phyloP scores from a whole-genome alignment of 1,140 invertebrate genomes.

The Drosophila punjabiensis region DNA sequence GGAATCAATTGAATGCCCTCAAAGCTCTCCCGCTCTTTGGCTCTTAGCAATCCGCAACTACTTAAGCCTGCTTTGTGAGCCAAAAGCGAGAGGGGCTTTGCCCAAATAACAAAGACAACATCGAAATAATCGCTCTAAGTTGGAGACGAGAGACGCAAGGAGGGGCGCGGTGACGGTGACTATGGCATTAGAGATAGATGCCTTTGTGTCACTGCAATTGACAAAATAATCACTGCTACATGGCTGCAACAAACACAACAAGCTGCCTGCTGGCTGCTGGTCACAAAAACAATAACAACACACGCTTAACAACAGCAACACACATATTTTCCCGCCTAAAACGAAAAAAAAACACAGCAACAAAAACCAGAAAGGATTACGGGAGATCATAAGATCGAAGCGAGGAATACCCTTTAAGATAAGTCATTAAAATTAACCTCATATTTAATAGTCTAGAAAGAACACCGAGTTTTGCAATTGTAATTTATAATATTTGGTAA shows the following conservation, averaged over 20 bases:
- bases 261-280: slow-evolving; percentile 40
- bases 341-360: slow-evolving; percentile 25
- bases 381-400: background rate
- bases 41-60: slow-evolving; percentile 64
- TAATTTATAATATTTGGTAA: background rate
- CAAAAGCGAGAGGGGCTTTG: slow-evolving; percentile 21
- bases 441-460: background rate
- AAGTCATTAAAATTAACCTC: background rate
- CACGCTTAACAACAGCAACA: slow-evolving; percentile 52
- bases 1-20: slow-evolving; percentile 64
- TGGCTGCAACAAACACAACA: slow-evolving; percentile 57
- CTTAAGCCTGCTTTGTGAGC: slow-evolving; percentile 64
- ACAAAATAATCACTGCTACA: slow-evolving; percentile 83
- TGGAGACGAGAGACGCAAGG: background rate
- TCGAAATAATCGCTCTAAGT: slow-evolving; percentile 68
- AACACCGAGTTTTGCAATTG: background rate
- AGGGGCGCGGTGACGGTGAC: slow-evolving; percentile 9
- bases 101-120: slow-evolving; percentile 64
- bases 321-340: slow-evolving; percentile 81
- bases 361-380: slow-evolving; percentile 14
- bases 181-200: slow-evolving; percentile 78
- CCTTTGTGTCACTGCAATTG: slow-evolving; percentile 83
- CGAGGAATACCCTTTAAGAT: background rate
- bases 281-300: slow-evolving; percentile 45
- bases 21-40: slow-evolving; percentile 28